A percentile compares a stretch with the other conserved stretches of the same genome.
Conservation (phyloP, 2,888 invertebrate species). For the Morpho helenor region DNA sequence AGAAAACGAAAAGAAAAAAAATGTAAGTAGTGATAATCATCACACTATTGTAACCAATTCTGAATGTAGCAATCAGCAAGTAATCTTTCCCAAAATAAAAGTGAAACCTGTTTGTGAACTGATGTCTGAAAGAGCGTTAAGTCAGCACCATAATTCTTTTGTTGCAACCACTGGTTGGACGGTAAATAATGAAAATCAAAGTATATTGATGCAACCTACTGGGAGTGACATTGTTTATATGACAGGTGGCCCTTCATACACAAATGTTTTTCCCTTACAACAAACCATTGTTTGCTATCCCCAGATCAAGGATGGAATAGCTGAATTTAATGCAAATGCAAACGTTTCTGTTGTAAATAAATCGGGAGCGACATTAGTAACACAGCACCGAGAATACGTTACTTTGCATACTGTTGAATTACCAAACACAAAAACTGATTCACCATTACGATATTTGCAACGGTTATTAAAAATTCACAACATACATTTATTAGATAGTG, state of each 20-base stretch:
- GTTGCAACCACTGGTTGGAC: slow-evolving; percentile 6
- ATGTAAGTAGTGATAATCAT: not conserved
- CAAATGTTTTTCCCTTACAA: slow-evolving; percentile 1
- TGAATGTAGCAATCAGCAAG: not conserved
- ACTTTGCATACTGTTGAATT: slow-evolving; percentile 52
- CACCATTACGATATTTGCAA: slow-evolving; percentile 56
- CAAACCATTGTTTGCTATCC: slow-evolving; percentile 1
- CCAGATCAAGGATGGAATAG: not conserved
- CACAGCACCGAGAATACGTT: slow-evolving; percentile 31
- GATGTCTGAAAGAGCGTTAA: slow-evolving; percentile 41
- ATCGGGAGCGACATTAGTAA: not conserved
- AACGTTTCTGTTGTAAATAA: not conserved
- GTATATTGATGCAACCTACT: slow-evolving; percentile 1
- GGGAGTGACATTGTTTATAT: slow-evolving; percentile 1
- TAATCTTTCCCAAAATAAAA: slow-evolving; percentile 51
- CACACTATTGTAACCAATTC: not conserved
- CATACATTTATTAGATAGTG: slow-evolving; percentile 42
- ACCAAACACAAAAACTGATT: slow-evolving; percentile 53
- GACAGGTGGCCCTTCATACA: not conserved
- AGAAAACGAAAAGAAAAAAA: slow-evolving; percentile 5
- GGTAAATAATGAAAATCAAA: slow-evolving; percentile 4
- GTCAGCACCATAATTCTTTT: slow-evolving; percentile 3
- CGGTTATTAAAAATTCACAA: slow-evolving; percentile 47
- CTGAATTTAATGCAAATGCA: not conserved
- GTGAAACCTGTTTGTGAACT: slow-evolving; percentile 61